These are phyloP conservation scores for Cepaea nemoralis DNA, from an alignment of 1,140 invertebrate species.

Conservation along the genomic window DNA sequence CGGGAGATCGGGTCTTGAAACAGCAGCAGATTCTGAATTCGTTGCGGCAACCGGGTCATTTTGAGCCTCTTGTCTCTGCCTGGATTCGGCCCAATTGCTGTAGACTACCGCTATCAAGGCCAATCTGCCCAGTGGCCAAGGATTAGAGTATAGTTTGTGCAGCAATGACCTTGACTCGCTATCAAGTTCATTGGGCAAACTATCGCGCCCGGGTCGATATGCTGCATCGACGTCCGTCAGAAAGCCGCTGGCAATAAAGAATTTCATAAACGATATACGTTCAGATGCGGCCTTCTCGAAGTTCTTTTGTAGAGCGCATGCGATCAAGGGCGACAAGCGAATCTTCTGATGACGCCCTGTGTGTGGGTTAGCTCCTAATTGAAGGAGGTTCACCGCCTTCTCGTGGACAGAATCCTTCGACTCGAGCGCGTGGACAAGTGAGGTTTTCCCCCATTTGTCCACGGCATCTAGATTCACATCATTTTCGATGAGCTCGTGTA, in stretches of 20 bases:
- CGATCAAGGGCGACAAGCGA: background rate
- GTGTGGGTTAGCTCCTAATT: background rate
- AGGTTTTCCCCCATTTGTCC: conserved; percentile 2
- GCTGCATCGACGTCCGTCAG: background rate
- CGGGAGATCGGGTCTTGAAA: conserved; percentile 9
- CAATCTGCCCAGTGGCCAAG: background rate
- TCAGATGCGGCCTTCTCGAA: background rate
- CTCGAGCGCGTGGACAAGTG: background rate
- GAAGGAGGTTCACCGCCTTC: background rate
- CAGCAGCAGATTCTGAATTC: background rate
- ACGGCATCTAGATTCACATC: conserved; percentile 2
- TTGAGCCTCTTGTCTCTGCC: conserved; percentile 1
- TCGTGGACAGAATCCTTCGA: background rate
- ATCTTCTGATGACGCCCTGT: conserved; percentile 4
- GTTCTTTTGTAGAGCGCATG: background rate
- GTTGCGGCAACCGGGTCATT: background rate
- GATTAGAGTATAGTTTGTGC: background rate
- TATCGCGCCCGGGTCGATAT: background rate
- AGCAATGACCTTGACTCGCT: background rate
- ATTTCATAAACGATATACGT: background rate
- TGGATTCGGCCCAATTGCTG: background rate
- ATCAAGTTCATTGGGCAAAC: background rate
- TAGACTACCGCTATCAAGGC: background rate
- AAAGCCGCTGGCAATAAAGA: conserved; percentile 6
- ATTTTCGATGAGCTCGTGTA: background rate